Percentiles rank a stretch among this genome's conserved stretches.
Conservation (phyloP, 2,888 invertebrate genomes). For the Buathra laborator region DNA sequence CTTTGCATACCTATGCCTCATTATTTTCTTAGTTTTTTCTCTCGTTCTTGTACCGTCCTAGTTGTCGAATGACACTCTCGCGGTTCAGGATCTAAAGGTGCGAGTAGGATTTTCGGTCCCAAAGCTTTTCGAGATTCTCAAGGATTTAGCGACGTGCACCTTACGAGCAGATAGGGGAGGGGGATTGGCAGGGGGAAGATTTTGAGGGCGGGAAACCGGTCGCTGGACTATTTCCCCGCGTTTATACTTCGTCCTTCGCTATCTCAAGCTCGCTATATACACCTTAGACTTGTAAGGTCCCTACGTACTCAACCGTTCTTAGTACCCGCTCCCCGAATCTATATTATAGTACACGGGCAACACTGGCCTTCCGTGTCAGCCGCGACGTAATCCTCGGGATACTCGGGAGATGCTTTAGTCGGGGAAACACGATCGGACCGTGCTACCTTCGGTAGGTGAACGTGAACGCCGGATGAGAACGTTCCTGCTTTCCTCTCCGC, state of each 20-base stretch:
- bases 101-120: conserved; percentile 70
- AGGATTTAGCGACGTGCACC: conserved; percentile 78
- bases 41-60: not conserved
- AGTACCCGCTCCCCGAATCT: not conserved
- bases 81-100: conserved; percentile 61
- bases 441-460: conserved; percentile 38
- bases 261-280: not conserved
- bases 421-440: conserved; percentile 81
- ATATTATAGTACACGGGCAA: conserved; percentile 70
- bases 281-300: not conserved
- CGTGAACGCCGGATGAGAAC: not conserved
- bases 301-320: conserved; percentile 9
- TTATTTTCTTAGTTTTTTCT: not conserved
- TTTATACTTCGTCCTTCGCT: conserved; percentile 5
- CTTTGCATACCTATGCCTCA: no score
- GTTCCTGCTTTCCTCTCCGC: not conserved
- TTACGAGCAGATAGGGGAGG: conserved; percentile 4
- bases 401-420: conserved; percentile 78
- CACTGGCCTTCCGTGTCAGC: conserved; percentile 78
- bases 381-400: conserved; percentile 80
- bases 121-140: conserved; percentile 72
- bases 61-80: conserved; percentile 21
- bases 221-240: not conserved
- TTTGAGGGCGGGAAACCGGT: conserved; percentile 28
- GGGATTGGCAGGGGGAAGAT: no score